Evolutionary conservation across 2,113 vertebrate species (phyloP), one percentile per base, ranked within the genome.

Genomic region (Columbina picui): DNA sequence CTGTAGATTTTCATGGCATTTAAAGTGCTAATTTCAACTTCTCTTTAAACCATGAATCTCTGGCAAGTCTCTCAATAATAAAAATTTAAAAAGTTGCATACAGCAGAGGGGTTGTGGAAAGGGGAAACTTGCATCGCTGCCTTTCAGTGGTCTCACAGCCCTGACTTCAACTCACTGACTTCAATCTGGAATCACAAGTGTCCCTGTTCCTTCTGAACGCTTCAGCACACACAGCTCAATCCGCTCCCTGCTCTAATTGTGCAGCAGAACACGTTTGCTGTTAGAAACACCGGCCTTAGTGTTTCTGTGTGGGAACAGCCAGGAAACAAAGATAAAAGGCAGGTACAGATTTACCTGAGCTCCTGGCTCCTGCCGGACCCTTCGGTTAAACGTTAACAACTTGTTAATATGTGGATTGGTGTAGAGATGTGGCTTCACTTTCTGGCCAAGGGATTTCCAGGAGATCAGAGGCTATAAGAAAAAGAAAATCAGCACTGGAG

Each of bases 361-460:
- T 80, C 41, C 74, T 21, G 49, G 30, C 32, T 73, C 3, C 0
- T 2, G n/a, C 8, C 3, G 22, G 12, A 32, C 21, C 13, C 0
- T 5, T 20, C 12, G 27, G 60, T 70, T 50, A 41, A 71, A 19
- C 10, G 1, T 60, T 9, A 56, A 21, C 32, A 8, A 23, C 26
- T 20, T 7, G 26, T 27, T 36, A 2, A 38, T 0, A 7, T 5
- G 56, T 19, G 2, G 43, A 36, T 30, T 3, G 3, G 25, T 4
- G 6, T 7, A 49, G 43, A 50, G 10, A 60, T 1, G 6, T 0
- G 30, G 15, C 19, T 18, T 34, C 0, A 0, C 23, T 34, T 79
- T 29, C 39, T 29, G 41, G 53, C 5, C 27, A 15, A 71, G 76
- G n/a, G 15, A 8, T 25, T 89, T 76, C 55, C 41, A 61, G 47